A percentile compares a stretch with the other conserved stretches of the same genome.
These are phyloP conservation scores for Synanthedon andrenaeformis DNA, from an alignment of 2,888 invertebrate genomes.

Conservation along the genomic window DNA sequence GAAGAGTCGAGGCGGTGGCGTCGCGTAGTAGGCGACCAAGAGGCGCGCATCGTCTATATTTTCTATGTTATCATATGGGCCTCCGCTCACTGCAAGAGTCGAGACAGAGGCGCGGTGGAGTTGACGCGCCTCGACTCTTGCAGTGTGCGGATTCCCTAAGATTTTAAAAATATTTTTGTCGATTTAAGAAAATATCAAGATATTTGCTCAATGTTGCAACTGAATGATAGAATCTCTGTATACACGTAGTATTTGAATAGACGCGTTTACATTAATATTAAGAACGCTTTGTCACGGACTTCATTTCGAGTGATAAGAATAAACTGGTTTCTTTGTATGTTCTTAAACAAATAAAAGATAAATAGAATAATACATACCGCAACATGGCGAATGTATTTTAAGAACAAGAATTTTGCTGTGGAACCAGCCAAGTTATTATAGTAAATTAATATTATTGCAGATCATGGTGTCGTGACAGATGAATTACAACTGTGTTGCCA, in stretches of 20 bases:
- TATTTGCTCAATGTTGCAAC: not conserved
- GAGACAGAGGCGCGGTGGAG: no score
- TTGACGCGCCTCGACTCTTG: no score
- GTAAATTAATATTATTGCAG: conserved; percentile 1
- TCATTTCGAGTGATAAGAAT: not conserved
- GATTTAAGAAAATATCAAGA: not conserved
- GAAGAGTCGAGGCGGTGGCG: no score
- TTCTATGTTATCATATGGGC: no score
- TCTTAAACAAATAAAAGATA: not conserved
- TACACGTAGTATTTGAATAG: not conserved
- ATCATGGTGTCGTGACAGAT: conserved; percentile 28
- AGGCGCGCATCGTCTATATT: no score
- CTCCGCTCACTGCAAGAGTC: no score
- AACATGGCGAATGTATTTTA: not conserved
- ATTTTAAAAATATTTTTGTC: no score
- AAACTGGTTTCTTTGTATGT: not conserved
- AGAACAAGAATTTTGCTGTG: not conserved
- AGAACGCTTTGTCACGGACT: not conserved
- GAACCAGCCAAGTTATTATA: not conserved
- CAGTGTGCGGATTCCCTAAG: no score
- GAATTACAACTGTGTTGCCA: conserved; percentile 12
- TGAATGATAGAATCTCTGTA: not conserved
- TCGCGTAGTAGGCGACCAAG: no score
- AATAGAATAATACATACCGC: not conserved
- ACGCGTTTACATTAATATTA: not conserved